A percentile compares a stretch with the other conserved stretches of the same genome.
Conservation (phyloP, 2,888 invertebrate genomes). For the Dorcus hopei region DNA sequence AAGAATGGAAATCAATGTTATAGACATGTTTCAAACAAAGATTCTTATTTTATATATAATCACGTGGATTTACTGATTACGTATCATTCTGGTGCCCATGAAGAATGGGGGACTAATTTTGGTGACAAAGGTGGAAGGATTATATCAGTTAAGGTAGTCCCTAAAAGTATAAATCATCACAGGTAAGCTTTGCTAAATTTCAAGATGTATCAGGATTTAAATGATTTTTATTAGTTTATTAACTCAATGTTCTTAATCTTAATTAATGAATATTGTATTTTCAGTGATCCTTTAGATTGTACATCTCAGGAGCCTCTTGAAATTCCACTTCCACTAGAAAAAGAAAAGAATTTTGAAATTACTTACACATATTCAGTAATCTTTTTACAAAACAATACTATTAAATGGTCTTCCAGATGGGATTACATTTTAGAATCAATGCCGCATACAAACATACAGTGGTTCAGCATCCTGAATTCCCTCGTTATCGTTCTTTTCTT, state of each 20-base stretch:
- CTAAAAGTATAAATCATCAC: conserved; percentile 43
- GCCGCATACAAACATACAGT: conserved; percentile 98
- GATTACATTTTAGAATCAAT: conserved; percentile 93
- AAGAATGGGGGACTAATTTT: conserved; percentile 83
- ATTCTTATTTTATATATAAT: conserved; percentile 91
- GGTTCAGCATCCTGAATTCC: conserved; percentile 98
- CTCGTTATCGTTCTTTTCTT: conserved; percentile 95
- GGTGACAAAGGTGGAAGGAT: conserved; percentile 85
- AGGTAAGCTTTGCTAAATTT: not conserved
- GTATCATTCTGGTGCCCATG: conserved; percentile 84
- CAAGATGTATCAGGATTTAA: not conserved
- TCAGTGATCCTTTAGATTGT: conserved; percentile 53
- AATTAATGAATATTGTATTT: not conserved
- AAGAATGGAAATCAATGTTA: conserved; percentile 39
- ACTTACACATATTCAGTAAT: conserved; percentile 85
- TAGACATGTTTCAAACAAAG: conserved; percentile 47
- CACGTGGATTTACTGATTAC: conserved; percentile 92
- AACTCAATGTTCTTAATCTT: too few species aligned
- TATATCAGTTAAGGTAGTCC: conserved; percentile 68
- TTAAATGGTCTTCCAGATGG: conserved; percentile 99
- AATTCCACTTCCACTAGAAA: conserved; percentile 59
- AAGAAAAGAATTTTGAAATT: conserved; percentile 58
- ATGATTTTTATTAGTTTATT: not conserved
- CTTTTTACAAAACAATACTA: conserved; percentile 74
- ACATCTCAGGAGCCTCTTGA: conserved; percentile 63